Conservation (phyloP, 2,888 invertebrate species). For the Teinopalpus imperialis region DNA sequence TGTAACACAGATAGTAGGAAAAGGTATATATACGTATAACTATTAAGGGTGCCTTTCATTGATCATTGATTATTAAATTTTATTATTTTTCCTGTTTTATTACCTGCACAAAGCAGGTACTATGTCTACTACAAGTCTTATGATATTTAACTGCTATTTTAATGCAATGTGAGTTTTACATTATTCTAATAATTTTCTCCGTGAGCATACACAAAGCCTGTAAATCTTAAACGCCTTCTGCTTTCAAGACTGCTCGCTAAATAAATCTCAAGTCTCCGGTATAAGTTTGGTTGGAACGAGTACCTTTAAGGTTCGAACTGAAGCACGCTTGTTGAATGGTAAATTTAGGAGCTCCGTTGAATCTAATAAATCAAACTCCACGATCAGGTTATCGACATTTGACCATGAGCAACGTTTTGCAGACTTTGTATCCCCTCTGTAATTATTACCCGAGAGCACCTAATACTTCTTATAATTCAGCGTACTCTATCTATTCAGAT, state of each 20-base stretch:
- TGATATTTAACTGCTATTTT: too few species aligned
- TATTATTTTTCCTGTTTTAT: too few species aligned
- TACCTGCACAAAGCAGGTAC: too few species aligned
- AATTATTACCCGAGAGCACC: constrained; percentile 18
- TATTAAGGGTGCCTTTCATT: too few species aligned
- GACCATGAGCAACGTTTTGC: constrained; percentile 29
- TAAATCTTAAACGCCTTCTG: constrained; percentile 9
- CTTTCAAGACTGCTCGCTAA: constrained; percentile 20
- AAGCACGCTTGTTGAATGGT: constrained; percentile 50
- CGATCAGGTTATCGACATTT: constrained; percentile 55
- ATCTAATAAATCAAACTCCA: constrained; percentile 47
- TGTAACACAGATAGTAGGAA: too few species aligned
- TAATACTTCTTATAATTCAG: not conserved
- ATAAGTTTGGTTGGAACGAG: constrained; percentile 51
- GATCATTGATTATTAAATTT: too few species aligned
- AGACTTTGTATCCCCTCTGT: constrained; percentile 6
- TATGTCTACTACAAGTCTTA: too few species aligned
- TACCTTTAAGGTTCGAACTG: constrained; percentile 38
- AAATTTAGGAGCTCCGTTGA: constrained; percentile 48
- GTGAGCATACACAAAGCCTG: too few species aligned
- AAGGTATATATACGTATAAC: too few species aligned
- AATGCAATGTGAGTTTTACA: too few species aligned
- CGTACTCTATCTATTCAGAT: too few species aligned
- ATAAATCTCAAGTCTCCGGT: constrained; percentile 40
- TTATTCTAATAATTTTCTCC: too few species aligned